These are phyloP conservation scores for Oryzias curvinotus DNA, from an alignment of 2,113 vertebrate genomes.

Conservation along the genomic window DNA sequence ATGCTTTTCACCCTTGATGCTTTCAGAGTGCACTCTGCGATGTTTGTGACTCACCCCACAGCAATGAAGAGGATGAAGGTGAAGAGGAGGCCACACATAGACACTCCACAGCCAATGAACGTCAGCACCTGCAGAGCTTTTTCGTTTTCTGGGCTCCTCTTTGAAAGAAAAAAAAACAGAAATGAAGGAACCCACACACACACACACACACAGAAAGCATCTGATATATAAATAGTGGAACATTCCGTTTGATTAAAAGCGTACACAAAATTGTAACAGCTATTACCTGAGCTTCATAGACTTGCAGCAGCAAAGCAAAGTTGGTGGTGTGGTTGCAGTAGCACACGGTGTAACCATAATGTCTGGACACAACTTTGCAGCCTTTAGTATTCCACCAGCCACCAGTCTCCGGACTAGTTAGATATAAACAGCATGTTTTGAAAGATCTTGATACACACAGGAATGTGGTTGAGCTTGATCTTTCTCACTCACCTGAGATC, in stretches of 20 bases:
- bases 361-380: conserved; percentile 76
- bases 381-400: conserved; percentile 89
- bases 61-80: conserved; percentile 88
- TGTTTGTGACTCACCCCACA: conserved; percentile 82
- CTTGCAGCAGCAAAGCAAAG: conserved; percentile 87
- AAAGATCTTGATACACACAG: conserved; percentile 9
- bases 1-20: conserved; percentile 56
- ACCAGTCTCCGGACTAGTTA: conserved; percentile 77
- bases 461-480: too few species aligned
- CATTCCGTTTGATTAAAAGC: conserved; percentile 16
- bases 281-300: conserved; percentile 83
- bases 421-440: conserved; percentile 37
- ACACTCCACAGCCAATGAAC: conserved; percentile 88
- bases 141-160: conserved; percentile 82
- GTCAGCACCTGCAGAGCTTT: conserved; percentile 84
- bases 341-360: conserved; percentile 77
- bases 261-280: conserved; percentile 1
- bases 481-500: conserved; percentile 64
- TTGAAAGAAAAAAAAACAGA: conserved; percentile 10
- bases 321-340: conserved; percentile 93
- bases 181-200: too few species aligned
- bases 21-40: conserved; percentile 52
- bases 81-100: conserved; percentile 85
- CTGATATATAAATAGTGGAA: conserved; percentile 45
- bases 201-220: conserved; percentile 3